Base-by-base conservation (phyloP, 2,113 vertebrate species). In the Pteruthius melanotis region DNA sequence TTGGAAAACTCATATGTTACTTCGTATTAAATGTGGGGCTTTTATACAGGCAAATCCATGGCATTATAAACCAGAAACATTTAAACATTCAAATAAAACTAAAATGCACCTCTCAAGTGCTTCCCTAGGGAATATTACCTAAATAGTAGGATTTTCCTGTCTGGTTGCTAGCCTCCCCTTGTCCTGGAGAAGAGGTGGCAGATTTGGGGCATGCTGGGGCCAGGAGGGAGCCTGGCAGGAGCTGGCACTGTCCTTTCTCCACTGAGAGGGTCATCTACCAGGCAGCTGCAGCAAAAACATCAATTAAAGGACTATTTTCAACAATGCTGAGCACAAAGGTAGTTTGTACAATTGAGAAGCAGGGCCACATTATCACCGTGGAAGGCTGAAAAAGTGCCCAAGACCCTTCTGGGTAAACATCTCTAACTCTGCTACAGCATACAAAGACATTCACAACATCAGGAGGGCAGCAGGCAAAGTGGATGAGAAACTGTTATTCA, bases 81-180 rank as follows among this genome's bases (percentile, higher is more conserved):
- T 66, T 39, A 75, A 75, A 91, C 31, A 33, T 77, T 94, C 83
- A 88, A 96, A 82, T 72, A 89, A 96, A 96, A 91, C 76, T 71
- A 45, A 95, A 93, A 78, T 39, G 61, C 88, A 84, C 75, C 54
- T 79, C 81, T 82, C 42, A 61, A 69, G 80, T 61, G 26, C 42
- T 86, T 31, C 72, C 68, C 33, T 65, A 40, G 88, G 59, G 90
- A 93, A 9, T 91, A 89, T 44, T 59, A 59, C 42, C 44, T 82
- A 35, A 77, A 57, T n/a, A 93, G 39, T 53, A 85, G 94, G 64
- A 50, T 77, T 96, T 89, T 60, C 56, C 37, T 27, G 11, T 30
- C 61, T 86, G 54, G 37, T 49, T 96, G 84, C 90, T 84, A 93
- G 72, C 71, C 20, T 91, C 12, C 71, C 42, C 68, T 61, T 68